A percentile compares a stretch with the other conserved stretches of the same genome.
phyloP scores from a whole-genome alignment of 2,113 vertebrate genomes.

The Forbesichthys agassizii region DNA sequence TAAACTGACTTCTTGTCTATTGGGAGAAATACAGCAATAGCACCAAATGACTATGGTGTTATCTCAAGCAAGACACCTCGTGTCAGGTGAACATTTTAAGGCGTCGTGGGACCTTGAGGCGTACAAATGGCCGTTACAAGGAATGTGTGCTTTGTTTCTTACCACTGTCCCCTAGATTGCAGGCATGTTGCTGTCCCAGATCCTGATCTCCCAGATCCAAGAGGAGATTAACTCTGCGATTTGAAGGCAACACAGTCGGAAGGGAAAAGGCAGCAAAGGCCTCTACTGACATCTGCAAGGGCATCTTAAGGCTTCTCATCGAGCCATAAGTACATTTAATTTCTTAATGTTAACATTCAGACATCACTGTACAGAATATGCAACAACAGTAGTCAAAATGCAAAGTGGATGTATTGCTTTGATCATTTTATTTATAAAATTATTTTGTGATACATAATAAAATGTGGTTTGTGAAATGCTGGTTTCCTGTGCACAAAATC shows the following conservation, averaged over 20 bases:
- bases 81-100: constrained; percentile 9
- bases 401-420: constrained; percentile 36
- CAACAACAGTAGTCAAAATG: constrained; percentile 15
- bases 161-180: constrained; percentile 72
- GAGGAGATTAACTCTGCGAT: constrained; percentile 73
- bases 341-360: constrained; percentile 2
- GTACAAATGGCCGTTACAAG: constrained; percentile 15
- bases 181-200: constrained; percentile 79
- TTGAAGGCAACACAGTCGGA: constrained; percentile 41
- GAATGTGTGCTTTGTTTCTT: constrained; percentile 29
- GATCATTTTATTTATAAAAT: constrained; percentile 26
- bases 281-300: constrained; percentile 28
- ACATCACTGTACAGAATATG: constrained; percentile 23
- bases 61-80: background rate
- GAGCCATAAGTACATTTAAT: constrained; percentile 6
- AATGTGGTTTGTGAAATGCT: constrained; percentile 19
- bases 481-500: background rate
- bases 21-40: no score
- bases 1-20: background rate
- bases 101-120: constrained; percentile 27
- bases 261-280: constrained; percentile 11
- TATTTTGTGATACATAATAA: constrained; percentile 46
- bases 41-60: no score
- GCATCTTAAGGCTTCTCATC: constrained; percentile 23
- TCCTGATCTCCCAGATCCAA: constrained; percentile 80